Conservation (phyloP, 2,797 vertebrate species). For the Premnoplex brunnescens region DNA sequence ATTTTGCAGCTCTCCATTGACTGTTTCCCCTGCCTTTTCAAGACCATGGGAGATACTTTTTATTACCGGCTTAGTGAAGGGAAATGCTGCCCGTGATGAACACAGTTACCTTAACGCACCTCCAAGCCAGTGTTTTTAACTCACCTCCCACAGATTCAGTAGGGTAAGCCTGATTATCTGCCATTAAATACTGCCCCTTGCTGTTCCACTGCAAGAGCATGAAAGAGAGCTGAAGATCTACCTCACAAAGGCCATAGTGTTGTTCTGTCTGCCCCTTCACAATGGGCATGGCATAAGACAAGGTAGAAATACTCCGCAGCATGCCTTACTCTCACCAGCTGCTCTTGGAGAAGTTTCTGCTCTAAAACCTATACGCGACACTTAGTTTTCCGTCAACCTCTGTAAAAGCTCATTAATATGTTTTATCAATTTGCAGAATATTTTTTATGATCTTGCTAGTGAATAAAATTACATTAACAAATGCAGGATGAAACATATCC, state of each 20-base stretch:
- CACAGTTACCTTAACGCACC: no score
- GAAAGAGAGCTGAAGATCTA: not conserved
- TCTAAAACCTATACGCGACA: not conserved
- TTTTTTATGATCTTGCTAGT: not conserved
- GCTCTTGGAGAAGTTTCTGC: not conserved
- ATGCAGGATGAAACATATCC: not conserved
- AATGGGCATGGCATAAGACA: rapidly evolving
- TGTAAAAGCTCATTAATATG: not conserved
- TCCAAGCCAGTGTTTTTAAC: not conserved
- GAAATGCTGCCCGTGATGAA: not conserved
- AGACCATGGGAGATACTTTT: not conserved
- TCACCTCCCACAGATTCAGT: not conserved
- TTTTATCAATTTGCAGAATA: not conserved
- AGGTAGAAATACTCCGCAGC: not conserved
- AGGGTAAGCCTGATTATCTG: not conserved
- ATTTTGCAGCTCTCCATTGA: not conserved
- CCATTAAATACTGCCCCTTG: not conserved
- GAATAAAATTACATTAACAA: not conserved
- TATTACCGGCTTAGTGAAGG: not conserved
- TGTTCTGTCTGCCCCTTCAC: not conserved
- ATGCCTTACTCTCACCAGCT: not conserved
- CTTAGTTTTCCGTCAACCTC: not conserved
- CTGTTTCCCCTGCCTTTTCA: not conserved
- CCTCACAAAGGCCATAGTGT: not conserved
- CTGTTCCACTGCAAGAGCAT: not conserved